Conservation (phyloP, 2,113 vertebrate genomes). For the Thamnophis sirtalis region DNA sequence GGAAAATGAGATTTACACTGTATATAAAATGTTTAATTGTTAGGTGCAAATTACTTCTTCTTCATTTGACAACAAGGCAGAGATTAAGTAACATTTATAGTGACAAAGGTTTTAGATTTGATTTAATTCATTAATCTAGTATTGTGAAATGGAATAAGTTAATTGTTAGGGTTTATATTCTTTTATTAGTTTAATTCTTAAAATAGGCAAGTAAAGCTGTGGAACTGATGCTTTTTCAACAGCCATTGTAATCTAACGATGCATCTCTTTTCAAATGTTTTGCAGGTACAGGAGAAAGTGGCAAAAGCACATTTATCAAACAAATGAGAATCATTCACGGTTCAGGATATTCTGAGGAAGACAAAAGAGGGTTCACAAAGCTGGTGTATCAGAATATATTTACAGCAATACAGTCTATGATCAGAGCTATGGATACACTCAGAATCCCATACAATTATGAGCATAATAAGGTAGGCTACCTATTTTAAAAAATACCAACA, state of each 20-base stretch:
- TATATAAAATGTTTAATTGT: background rate
- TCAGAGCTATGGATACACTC: slow-evolving; percentile 89
- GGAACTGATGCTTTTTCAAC: accelerated
- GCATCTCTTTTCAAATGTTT: slow-evolving; percentile 46
- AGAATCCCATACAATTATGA: slow-evolving; percentile 91
- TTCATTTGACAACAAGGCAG: background rate
- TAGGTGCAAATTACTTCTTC: background rate
- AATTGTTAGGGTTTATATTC: background rate
- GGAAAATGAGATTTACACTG: background rate
- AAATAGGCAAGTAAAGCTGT: background rate
- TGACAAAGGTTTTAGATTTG: background rate
- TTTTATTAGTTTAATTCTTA: background rate
- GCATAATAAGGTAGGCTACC: slow-evolving; percentile 83
- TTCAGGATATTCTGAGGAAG: slow-evolving; percentile 93
- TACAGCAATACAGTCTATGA: slow-evolving; percentile 95
- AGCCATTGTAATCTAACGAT: slow-evolving; percentile 34
- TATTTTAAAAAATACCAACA: slow-evolving; percentile 6
- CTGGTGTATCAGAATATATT: slow-evolving; percentile 97
- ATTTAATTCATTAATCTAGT: background rate
- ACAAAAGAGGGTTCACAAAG: slow-evolving; percentile 88
- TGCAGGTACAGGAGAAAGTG: slow-evolving; percentile 83
- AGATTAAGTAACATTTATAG: background rate
- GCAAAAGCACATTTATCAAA: slow-evolving; percentile 85
- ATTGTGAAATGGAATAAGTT: background rate
- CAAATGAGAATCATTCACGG: slow-evolving; percentile 98